These are phyloP conservation scores for Catharus bicknelli DNA, from an alignment of 2,113 vertebrate genomes.

Conservation along the genomic window DNA sequence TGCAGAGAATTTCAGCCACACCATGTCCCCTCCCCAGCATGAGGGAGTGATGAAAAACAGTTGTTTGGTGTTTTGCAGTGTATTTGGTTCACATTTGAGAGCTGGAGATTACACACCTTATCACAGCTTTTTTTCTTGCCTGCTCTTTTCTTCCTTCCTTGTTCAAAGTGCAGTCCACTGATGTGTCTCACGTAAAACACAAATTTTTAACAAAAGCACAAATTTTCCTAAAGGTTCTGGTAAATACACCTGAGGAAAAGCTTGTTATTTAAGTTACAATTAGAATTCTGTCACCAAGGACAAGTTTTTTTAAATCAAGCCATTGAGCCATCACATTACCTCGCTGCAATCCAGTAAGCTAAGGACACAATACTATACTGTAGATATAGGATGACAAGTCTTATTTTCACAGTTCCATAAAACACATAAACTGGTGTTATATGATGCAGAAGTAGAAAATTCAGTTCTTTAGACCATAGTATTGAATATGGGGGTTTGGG, in stretches of 20 bases:
- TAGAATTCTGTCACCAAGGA: not conserved
- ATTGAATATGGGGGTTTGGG: not conserved
- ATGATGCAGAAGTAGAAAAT: not conserved
- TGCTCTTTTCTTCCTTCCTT: not conserved
- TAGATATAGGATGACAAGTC: not conserved
- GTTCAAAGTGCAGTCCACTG: not conserved
- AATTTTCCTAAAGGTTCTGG: not conserved
- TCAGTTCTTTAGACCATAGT: not conserved
- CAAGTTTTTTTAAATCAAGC: not conserved
- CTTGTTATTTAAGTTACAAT: not conserved
- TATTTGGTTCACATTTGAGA: not conserved
- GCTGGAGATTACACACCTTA: not conserved
- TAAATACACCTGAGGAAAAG: not conserved
- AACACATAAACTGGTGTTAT: not conserved
- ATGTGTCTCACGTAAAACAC: not conserved
- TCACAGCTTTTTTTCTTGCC: not conserved
- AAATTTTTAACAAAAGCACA: not conserved
- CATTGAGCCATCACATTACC: not conserved
- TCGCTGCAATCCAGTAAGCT: not conserved
- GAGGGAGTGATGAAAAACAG: not conserved
- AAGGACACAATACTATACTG: not conserved
- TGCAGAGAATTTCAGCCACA: accelerated
- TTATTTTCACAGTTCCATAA: not conserved
- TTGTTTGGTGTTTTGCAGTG: not conserved
- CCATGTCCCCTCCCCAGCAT: not conserved